Conservation (phyloP, 2,113 vertebrate species). For the Peromyscus maniculatus region DNA sequence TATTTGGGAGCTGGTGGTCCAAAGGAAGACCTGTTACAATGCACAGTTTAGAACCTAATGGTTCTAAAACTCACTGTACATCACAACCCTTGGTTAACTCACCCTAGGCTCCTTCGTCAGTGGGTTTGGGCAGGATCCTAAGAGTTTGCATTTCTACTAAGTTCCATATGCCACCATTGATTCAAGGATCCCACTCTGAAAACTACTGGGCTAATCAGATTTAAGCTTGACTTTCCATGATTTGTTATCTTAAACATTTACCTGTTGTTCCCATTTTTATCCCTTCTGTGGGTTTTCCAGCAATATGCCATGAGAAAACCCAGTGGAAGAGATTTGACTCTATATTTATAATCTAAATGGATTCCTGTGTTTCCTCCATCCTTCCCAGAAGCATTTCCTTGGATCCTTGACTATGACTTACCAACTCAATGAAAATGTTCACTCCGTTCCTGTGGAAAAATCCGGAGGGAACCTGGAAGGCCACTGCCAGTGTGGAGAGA, state of each 20-base stretch:
- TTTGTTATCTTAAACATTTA: background rate
- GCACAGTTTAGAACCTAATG: background rate
- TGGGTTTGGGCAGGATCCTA: background rate
- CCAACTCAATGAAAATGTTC: background rate
- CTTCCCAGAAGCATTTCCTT: background rate
- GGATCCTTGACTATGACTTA: background rate
- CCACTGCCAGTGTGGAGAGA: background rate
- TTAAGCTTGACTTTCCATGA: background rate
- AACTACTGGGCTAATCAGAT: background rate
- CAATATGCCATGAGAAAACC: background rate
- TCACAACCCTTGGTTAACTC: background rate
- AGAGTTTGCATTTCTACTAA: background rate
- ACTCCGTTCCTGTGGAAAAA: constrained; percentile 12
- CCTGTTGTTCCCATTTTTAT: background rate
- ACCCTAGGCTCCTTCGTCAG: background rate
- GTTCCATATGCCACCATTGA: background rate
- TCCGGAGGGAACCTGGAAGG: background rate
- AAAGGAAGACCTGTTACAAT: background rate
- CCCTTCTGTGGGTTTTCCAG: background rate
- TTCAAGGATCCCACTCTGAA: background rate
- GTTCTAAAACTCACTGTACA: background rate
- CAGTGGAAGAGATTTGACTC: background rate
- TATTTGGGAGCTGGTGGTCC: background rate
- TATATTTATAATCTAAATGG: background rate
- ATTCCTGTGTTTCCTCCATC: background rate